A percentile compares a stretch with the other conserved stretches of the same genome.
These are phyloP conservation scores for Astyanax mexicanus DNA, from an alignment of 2,797 vertebrate genomes.

Conservation along the genomic window DNA sequence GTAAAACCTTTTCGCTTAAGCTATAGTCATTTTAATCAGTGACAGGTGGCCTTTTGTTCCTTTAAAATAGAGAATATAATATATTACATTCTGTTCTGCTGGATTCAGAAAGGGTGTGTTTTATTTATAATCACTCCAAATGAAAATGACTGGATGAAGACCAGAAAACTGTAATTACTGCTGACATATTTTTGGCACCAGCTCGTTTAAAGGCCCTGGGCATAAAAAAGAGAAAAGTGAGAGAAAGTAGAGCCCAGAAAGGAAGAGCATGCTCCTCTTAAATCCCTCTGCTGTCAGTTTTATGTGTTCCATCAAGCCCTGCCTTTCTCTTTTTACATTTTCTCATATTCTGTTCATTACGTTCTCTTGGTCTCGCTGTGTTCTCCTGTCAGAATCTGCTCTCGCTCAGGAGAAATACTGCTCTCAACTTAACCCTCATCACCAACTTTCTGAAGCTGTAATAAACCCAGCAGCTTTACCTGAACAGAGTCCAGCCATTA, in stretches of 20 bases:
- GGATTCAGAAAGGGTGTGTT: conserved; percentile 59
- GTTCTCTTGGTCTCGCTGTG: neutral
- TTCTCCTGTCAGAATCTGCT: neutral
- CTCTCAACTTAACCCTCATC: conserved; percentile 23
- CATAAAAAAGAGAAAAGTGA: neutral
- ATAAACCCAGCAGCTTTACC: conserved; percentile 22
- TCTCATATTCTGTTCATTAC: neutral
- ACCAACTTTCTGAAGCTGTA: neutral
- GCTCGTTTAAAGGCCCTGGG: conserved; percentile 26
- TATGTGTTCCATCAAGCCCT: neutral
- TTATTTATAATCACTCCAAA: conserved; percentile 60
- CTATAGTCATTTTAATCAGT: neutral
- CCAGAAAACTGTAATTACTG: conserved; percentile 64
- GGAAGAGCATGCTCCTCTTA: neutral
- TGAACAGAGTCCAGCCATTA: neutral
- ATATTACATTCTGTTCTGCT: conserved; percentile 38
- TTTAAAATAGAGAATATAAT: conserved; percentile 52
- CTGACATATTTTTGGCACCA: conserved; percentile 50
- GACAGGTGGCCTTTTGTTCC: neutral
- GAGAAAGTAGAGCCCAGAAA: too few species aligned
- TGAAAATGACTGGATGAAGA: conserved; percentile 62
- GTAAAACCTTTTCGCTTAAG: too few species aligned
- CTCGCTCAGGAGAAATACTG: neutral
- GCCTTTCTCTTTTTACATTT: conserved; percentile 3
- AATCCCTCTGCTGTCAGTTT: neutral